Percentiles rank a stretch among this genome's conserved stretches.
Conservation (phyloP, 2,888 invertebrate species). For the Cryptocephalus primarius region DNA sequence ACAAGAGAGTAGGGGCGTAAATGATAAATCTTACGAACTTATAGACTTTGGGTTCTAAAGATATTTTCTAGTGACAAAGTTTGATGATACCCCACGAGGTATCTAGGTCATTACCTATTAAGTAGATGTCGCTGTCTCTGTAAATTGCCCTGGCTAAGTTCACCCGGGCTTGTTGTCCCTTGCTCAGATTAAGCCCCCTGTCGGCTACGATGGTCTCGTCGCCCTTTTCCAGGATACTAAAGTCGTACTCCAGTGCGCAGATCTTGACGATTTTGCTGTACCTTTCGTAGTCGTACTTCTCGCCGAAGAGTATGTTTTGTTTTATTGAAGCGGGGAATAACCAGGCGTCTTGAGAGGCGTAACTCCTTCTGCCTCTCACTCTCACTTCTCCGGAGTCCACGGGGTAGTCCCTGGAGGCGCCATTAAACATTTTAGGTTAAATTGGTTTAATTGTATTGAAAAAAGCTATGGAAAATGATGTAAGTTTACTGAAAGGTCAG, state of each 20-base stretch:
- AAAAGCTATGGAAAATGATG: too few species aligned
- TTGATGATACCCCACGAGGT: too few species aligned
- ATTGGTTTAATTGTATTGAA: too few species aligned
- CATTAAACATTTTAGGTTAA: too few species aligned
- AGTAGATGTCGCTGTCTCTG: constrained; percentile 63
- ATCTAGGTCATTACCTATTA: constrained; percentile 34
- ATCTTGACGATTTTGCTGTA: constrained; percentile 44
- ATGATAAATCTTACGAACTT: too few species aligned
- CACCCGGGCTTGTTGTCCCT: constrained; percentile 74
- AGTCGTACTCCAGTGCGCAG: constrained; percentile 54
- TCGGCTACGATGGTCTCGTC: constrained; percentile 72
- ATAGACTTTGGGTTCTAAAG: too few species aligned
- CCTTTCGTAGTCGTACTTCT: constrained; percentile 43
- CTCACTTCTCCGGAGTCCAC: constrained; percentile 36
- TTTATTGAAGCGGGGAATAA: constrained; percentile 48
- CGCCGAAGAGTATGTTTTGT: constrained; percentile 71
- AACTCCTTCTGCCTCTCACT: constrained; percentile 42
- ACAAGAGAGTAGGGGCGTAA: too few species aligned
- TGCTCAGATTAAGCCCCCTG: constrained; percentile 66
- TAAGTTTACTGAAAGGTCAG: too few species aligned
- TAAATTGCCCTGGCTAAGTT: constrained; percentile 68
- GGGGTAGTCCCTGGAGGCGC: constrained; percentile 24
- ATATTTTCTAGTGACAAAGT: too few species aligned
- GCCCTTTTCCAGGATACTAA: constrained; percentile 40
- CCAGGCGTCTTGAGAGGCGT: constrained; percentile 56